These are phyloP conservation scores for Xenopus laevis DNA, from an alignment of 2,113 vertebrate species.

Conservation along the genomic window DNA sequence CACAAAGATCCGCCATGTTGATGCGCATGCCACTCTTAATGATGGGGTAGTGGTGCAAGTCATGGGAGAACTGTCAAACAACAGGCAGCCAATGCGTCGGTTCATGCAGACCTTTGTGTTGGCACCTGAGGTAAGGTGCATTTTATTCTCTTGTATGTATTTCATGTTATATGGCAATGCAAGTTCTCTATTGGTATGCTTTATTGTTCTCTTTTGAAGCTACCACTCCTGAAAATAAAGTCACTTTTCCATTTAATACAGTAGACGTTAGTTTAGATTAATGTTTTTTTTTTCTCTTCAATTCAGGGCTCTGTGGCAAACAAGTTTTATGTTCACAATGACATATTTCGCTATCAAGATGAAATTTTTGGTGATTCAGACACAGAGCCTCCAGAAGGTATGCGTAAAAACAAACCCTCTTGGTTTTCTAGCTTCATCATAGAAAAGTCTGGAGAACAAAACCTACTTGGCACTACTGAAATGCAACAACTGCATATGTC, in stretches of 20 bases:
- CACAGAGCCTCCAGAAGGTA: slow-evolving; percentile 89
- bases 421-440: too few relatives aligned
- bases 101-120: slow-evolving; percentile 98
- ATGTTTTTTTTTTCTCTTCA: slow-evolving; percentile 40
- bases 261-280: too few relatives aligned
- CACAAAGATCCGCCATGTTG: slow-evolving; percentile 93
- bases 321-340: slow-evolving; percentile 97
- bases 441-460: too few relatives aligned
- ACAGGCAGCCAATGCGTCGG: slow-evolving; percentile 93
- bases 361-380: slow-evolving; percentile 95
- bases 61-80: slow-evolving; percentile 96
- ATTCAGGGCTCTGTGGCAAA: slow-evolving; percentile 91
- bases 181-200: too few relatives aligned
- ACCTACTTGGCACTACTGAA: too few relatives aligned
- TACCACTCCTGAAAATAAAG: too few relatives aligned
- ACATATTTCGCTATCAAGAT: slow-evolving; percentile 96
- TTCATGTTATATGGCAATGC: too few relatives aligned
- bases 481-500: too few relatives aligned
- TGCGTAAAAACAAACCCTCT: slow-evolving; percentile 35
- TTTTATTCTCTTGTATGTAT: too few relatives aligned
- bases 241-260: too few relatives aligned
- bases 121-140: slow-evolving; percentile 80
- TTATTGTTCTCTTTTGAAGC: too few relatives aligned
- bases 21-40: slow-evolving; percentile 91
- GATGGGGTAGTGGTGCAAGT: slow-evolving; percentile 97